A percentile compares a stretch with the other conserved stretches of the same genome.
Evolutionary conservation across 2,888 invertebrate genomes (phyloP).

Genomic region (Unio pictorum): DNA sequence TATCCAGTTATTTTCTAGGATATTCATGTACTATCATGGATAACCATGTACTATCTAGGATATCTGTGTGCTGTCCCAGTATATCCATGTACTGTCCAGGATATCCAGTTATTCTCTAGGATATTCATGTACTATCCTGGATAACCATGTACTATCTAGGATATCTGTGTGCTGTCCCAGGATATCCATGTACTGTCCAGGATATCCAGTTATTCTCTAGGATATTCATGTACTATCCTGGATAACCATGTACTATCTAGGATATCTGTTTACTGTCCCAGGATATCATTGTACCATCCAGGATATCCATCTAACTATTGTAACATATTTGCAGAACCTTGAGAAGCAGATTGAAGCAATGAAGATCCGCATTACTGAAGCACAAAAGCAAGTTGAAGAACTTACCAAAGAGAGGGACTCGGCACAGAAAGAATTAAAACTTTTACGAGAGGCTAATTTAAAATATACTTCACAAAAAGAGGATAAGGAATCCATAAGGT

Average conservation of each 20-base stretch:
- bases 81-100: too few species aligned
- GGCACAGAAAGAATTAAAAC: constrained; percentile 28
- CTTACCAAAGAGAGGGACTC: constrained; percentile 31
- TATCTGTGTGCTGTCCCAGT: too few species aligned
- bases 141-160: background rate
- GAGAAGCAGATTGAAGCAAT: constrained; percentile 44
- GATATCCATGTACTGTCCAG: too few species aligned
- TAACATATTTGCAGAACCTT: constrained; percentile 31
- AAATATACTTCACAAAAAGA: constrained; percentile 27
- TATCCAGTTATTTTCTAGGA: too few species aligned
- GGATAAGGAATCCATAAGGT: constrained; percentile 41
- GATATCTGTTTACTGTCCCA: background rate
- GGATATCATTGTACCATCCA: background rate
- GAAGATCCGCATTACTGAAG: constrained; percentile 35
- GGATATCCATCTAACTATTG: background rate
- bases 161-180: too few species aligned
- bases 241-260: background rate
- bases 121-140: background rate
- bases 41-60: background rate
- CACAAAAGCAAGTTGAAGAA: constrained; percentile 28
- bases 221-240: background rate
- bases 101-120: too few species aligned
- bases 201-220: too few species aligned
- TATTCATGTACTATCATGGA: background rate
- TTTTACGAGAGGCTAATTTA: constrained; percentile 26